These are phyloP conservation scores for Microplitis manilae DNA, from an alignment of 2,888 invertebrate species.

Conservation along the genomic window DNA sequence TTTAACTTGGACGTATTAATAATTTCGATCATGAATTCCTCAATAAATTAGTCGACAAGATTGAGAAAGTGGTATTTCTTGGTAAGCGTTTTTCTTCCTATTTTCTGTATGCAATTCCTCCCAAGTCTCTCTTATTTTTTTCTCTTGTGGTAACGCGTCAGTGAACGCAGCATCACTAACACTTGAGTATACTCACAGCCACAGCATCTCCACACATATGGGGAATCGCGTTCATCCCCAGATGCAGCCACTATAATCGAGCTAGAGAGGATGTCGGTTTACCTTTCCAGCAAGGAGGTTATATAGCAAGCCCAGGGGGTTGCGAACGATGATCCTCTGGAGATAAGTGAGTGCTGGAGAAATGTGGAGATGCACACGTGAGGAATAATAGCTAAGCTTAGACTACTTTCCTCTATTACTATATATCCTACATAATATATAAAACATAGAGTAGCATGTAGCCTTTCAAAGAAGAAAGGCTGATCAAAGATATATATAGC, in stretches of 20 bases:
- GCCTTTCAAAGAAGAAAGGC: background rate
- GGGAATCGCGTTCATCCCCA: slow-evolving; percentile 23
- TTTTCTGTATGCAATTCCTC: slow-evolving; percentile 39
- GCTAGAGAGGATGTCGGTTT: slow-evolving; percentile 38
- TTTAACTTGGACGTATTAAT: slow-evolving; percentile 51
- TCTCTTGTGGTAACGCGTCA: slow-evolving; percentile 40
- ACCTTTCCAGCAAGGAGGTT: slow-evolving; percentile 37
- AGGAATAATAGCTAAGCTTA: slow-evolving; percentile 6
- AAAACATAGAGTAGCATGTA: background rate
- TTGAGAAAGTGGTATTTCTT: background rate
- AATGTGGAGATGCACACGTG: slow-evolving; percentile 33
- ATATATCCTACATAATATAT: background rate
- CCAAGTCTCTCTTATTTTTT: slow-evolving; percentile 35
- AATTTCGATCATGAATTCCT: slow-evolving; percentile 61
- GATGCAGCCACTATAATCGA: slow-evolving; percentile 10
- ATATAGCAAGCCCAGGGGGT: slow-evolving; percentile 42
- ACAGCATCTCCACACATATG: background rate
- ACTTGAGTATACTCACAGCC: too few species aligned
- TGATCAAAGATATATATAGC: too few species aligned
- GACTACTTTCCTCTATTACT: background rate
- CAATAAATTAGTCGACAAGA: slow-evolving; percentile 63
- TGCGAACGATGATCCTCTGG: slow-evolving; percentile 56
- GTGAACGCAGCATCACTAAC: slow-evolving; percentile 12
- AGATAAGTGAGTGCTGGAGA: slow-evolving; percentile 47
- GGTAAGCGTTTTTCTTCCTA: background rate